Evolutionary conservation across 2,888 invertebrate genomes (phyloP), one percentile per base, ranked within the genome.

Genomic region (Amiota minor): DNA sequence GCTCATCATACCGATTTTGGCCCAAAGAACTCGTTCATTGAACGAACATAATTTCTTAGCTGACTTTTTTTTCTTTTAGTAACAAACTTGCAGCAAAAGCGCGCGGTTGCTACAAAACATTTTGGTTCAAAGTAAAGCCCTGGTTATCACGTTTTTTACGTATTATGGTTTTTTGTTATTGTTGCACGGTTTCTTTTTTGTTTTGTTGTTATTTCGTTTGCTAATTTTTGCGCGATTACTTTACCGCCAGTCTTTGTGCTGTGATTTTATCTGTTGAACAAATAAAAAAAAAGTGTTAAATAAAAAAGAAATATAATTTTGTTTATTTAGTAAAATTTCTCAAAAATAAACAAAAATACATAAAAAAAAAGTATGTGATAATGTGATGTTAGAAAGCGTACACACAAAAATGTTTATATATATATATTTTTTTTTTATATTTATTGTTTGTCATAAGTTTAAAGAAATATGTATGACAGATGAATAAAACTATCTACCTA

Each of bases 61-160:
- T 10, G 20, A 56, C n/a, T n/a, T 64, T 64, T 64, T 35, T 1
- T 45, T 11, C 18, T 64, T 64, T 83, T 76, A 85, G 86, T 86
- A 74, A 78, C 64, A 78, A 77, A 78, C 74, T 74, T 23, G 76
- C 80, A 79, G 75, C 78, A 81, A 84, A 77, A 78, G 81, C 76
- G 83, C 75, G 77, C 81, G 80, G 85, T 82, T 80, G 80, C 75
- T 70, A 45, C 35, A 35, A 23, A 35, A 35, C 35, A 35, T 35
- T 35, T 35, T 14, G 53, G 18, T 12, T 72, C 1, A 16, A 35
- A 55, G 10, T 49, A 47, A 35, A 35, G 62, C 62, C 23, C 18
- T 18, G 47, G 47, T 70, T 56, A 23, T 47, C 12, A 12, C 18
- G 49, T 16, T 67, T 10, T 14, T 56, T 49, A n/a, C 56, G 45